Conservation (phyloP, 2,797 vertebrate species). For the Hoplostethus mediterraneus region DNA sequence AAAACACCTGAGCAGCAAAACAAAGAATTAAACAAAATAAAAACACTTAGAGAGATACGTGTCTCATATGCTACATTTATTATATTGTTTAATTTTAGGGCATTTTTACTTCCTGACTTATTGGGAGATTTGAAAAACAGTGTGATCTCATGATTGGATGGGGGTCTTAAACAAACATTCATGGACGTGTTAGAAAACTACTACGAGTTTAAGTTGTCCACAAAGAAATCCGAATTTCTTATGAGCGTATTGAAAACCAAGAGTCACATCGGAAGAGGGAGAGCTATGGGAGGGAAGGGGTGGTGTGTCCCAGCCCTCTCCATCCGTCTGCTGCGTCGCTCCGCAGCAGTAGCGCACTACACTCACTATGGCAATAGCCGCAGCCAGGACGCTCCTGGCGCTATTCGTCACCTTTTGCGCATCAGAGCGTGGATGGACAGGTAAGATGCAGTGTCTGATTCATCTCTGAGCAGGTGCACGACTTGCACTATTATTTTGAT, state of each 20-base stretch:
- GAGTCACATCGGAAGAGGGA: slow-evolving; percentile 69
- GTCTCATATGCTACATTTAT: too few species aligned
- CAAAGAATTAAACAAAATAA: too few species aligned
- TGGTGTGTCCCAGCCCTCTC: slow-evolving; percentile 65
- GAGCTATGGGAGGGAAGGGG: slow-evolving; percentile 58
- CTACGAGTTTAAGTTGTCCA: too few species aligned
- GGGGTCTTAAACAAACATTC: too few species aligned
- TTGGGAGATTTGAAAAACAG: too few species aligned
- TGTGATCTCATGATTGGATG: too few species aligned
- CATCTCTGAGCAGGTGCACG: slow-evolving; percentile 43
- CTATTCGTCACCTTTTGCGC: slow-evolving; percentile 81
- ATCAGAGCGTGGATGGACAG: slow-evolving; percentile 76
- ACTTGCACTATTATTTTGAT: neutral
- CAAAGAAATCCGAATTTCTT: too few species aligned
- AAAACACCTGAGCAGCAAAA: neutral
- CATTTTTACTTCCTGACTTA: too few species aligned
- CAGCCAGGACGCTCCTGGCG: slow-evolving; percentile 83
- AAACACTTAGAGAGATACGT: too few species aligned
- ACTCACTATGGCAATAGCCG: slow-evolving; percentile 82
- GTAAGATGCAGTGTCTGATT: slow-evolving; percentile 67
- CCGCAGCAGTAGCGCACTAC: slow-evolving; percentile 70
- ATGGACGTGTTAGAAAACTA: too few species aligned
- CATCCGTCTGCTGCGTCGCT: slow-evolving; percentile 76
- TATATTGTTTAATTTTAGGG: too few species aligned
- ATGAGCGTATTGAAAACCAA: slow-evolving; percentile 1